These are phyloP conservation scores for Drosophila teissieri DNA, from an alignment of 1,140 invertebrate species.

Conservation along the genomic window DNA sequence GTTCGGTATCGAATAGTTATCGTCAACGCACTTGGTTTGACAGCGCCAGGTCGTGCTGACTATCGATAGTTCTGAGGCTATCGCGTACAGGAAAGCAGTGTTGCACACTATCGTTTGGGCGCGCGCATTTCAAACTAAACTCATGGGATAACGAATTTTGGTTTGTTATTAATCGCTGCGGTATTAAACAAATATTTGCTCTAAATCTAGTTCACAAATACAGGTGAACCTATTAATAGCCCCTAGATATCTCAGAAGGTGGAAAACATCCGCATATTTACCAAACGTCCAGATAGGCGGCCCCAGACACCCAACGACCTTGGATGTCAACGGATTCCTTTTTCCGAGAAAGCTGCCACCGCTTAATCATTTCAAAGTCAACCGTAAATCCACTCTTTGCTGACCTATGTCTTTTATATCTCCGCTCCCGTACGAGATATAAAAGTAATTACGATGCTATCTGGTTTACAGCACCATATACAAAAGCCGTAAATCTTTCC, in stretches of 20 bases:
- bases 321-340: slow-evolving; percentile 20
- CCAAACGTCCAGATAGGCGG: slow-evolving; percentile 21
- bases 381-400: slow-evolving; percentile 2
- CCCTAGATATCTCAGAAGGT: slow-evolving; percentile 12
- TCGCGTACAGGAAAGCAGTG: not conserved
- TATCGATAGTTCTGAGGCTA: not conserved
- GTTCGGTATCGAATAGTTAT: slow-evolving; percentile 12
- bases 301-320: slow-evolving; percentile 34
- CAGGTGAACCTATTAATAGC: slow-evolving; percentile 35
- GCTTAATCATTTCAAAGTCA: slow-evolving; percentile 43
- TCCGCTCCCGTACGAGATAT: slow-evolving; percentile 9
- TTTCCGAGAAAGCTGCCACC: slow-evolving; percentile 23
- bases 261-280: slow-evolving; percentile 50
- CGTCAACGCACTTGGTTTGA: not conserved
- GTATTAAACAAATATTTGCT: slow-evolving; percentile 30
- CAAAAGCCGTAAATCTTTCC: slow-evolving; percentile 23
- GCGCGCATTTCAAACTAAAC: not conserved
- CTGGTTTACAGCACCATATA: slow-evolving; percentile 22
- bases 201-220: slow-evolving; percentile 47
- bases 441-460: slow-evolving; percentile 34
- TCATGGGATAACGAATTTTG: not conserved
- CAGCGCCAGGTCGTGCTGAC: not conserved
- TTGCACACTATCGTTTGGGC: not conserved
- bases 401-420: slow-evolving; percentile 8
- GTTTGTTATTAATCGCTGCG: slow-evolving; percentile 8